Evolutionary conservation across 2,797 vertebrate genomes (phyloP), one percentile per base, ranked within the genome.

Genomic region (Uromys caudimaculatus): DNA sequence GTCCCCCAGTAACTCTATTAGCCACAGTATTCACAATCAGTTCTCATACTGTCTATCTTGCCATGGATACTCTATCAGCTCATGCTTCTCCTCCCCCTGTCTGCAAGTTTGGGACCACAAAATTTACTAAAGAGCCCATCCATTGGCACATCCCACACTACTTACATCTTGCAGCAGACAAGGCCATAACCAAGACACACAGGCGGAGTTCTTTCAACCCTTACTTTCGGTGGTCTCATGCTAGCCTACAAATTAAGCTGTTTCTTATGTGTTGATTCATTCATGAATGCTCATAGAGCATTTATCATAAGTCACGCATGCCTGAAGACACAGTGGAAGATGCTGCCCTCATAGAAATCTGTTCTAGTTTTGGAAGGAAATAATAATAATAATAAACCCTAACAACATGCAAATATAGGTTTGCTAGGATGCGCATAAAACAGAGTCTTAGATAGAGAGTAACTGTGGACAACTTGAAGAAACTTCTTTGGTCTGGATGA

Each of bases 271-370:
- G 21, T 50, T 44, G 71, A 73, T 44, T 88, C 16, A 38, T 11
- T 89, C 35, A 41, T 60, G 69, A 54, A 60, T 19, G 67, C 0
- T 62, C 29, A 24, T 8, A 9, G 29, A 62, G 4, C 23, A 35
- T 19, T 9, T 23, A 35, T 58, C 1, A 19, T 0, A 29, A 0
- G 3, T 5, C n/a, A 17, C 13, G 12, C 2, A 79, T 6, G 56
- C 52, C 62, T 50, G 44, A 93, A 47, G 44, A 14, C 35, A 89
- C 76, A 86, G 35, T 50, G 73, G 24, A 89, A 82, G 67, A n/a
- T 54, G 44, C 10, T 91, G 3, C 27, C 50, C 38, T 81, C 52
- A 9, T 2, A 17, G 11, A 79, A 95, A 52, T 50, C 16, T 52
- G 88, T 35, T 38, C 67, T 62, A 35, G 7, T 24, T 90, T 77